Conservation (phyloP, 2,113 vertebrate genomes). For the Butorides virescens region DNA sequence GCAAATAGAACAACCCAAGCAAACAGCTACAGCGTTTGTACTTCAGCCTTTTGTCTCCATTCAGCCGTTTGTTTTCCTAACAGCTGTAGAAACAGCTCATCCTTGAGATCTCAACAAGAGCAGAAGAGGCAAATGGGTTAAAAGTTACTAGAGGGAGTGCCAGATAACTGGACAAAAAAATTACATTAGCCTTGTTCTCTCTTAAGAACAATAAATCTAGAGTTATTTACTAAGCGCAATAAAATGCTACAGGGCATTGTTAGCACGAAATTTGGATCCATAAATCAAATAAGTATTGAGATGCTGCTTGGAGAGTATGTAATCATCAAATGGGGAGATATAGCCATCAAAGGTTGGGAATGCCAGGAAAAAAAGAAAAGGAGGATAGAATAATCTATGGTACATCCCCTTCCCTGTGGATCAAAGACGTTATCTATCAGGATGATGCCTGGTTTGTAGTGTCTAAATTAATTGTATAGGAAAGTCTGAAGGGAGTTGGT, state of each 20-base stretch:
- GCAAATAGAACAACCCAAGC: background rate
- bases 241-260: background rate
- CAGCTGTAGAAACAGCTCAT: background rate
- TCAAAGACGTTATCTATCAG: background rate
- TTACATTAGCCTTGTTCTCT: background rate
- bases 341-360: background rate
- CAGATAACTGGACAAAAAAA: background rate
- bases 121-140: background rate
- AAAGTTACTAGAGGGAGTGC: constrained; percentile 10
- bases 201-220: constrained; percentile 4
- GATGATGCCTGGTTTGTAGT: background rate
- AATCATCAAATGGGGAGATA: background rate
- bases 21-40: background rate
- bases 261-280: background rate
- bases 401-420: background rate
- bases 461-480: background rate
- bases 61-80: background rate
- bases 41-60: background rate
- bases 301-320: background rate
- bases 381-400: background rate
- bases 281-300: background rate
- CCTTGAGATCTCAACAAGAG: background rate
- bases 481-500: background rate
- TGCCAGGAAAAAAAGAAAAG: background rate
- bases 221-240: constrained; percentile 1